phyloP scores from a whole-genome alignment of 2,888 invertebrate genomes.

The Cryptocephalus primarius region DNA sequence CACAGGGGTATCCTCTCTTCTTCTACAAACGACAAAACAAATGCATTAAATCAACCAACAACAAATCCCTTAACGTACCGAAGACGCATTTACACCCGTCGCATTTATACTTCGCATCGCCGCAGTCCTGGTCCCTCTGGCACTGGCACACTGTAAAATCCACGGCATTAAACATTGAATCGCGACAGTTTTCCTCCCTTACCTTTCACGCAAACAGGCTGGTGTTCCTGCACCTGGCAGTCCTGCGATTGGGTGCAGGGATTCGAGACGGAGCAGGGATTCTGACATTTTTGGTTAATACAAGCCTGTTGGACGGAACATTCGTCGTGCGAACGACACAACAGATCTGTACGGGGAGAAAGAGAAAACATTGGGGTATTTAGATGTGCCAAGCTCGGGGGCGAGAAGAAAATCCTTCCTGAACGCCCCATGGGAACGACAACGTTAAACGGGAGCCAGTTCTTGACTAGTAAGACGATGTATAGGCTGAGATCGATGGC shows the following conservation, averaged over 20 bases:
- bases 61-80: slow-evolving; percentile 39
- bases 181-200: neutral
- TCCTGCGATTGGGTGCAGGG: slow-evolving; percentile 67
- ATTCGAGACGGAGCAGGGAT: slow-evolving; percentile 66
- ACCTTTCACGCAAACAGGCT: slow-evolving; percentile 76
- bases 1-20: slow-evolving; percentile 39
- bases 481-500: too few relatives aligned
- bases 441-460: too few relatives aligned
- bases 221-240: slow-evolving; percentile 73
- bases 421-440: too few relatives aligned
- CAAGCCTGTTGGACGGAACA: slow-evolving; percentile 72
- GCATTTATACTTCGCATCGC: slow-evolving; percentile 45
- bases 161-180: slow-evolving; percentile 4
- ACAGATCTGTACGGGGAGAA: slow-evolving; percentile 44
- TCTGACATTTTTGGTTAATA: slow-evolving; percentile 65
- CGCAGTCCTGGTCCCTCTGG: slow-evolving; percentile 57
- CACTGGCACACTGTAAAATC: slow-evolving; percentile 53
- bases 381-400: too few relatives aligned
- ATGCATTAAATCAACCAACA: neutral
- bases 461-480: too few relatives aligned
- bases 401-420: too few relatives aligned
- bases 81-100: slow-evolving; percentile 60
- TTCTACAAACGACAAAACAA: slow-evolving; percentile 13
- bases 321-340: slow-evolving; percentile 68
- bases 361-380: slow-evolving; percentile 3